Evolutionary conservation across 2,113 vertebrate genomes (phyloP).

Genomic region (Eudyptes chrysolophus): DNA sequence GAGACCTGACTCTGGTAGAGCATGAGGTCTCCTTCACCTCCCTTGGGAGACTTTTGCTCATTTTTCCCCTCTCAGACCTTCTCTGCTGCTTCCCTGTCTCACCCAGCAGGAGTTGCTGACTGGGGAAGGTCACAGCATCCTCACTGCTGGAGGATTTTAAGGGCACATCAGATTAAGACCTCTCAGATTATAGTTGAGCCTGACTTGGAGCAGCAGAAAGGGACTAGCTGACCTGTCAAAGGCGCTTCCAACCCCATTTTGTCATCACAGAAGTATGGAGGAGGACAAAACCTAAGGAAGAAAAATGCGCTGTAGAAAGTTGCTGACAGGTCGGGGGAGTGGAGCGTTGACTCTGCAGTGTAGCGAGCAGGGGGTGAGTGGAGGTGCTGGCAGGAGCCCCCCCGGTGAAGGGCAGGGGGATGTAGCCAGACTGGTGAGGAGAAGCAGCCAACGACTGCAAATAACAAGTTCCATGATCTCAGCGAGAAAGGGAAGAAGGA

Average conservation of each 20-base stretch:
- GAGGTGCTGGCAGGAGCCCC: not conserved
- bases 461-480: not conserved
- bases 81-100: not conserved
- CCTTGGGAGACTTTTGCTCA: not conserved
- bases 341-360: not conserved
- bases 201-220: not conserved
- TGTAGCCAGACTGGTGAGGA: not conserved
- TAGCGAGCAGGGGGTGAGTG: not conserved
- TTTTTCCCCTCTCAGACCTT: not conserved
- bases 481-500: not conserved
- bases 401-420: not conserved
- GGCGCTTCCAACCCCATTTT: not conserved
- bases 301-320: not conserved
- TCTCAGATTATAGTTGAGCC: not conserved
- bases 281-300: not conserved
- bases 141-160: not conserved
- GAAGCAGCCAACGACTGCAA: not conserved
- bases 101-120: not conserved
- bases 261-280: not conserved
- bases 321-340: not conserved
- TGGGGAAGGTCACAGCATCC: not conserved
- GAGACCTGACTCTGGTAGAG: not conserved
- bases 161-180: not conserved
- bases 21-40: not conserved
- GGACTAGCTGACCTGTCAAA: slow-evolving; percentile 5